phyloP scores from a whole-genome alignment of 2,888 invertebrate species.

The Glyphotaelius pellucidus region DNA sequence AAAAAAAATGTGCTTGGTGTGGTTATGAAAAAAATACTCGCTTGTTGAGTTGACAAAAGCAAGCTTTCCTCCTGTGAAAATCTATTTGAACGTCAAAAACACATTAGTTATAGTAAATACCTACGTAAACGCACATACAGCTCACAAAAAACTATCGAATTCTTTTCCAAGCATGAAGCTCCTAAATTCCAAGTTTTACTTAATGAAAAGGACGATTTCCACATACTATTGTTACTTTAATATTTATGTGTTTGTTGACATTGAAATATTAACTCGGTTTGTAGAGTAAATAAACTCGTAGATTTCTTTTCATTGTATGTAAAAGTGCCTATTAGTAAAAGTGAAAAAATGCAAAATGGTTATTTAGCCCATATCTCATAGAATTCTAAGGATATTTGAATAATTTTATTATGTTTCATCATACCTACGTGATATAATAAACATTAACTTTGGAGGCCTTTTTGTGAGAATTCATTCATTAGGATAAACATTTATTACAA shows the following conservation, averaged over 20 bases:
- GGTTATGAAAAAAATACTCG: neutral
- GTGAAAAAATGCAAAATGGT: neutral
- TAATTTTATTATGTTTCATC: neutral
- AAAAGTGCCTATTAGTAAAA: neutral
- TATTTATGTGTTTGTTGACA: slow-evolving; percentile 12
- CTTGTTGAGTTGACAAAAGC: too few species aligned
- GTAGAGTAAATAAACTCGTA: too few species aligned
- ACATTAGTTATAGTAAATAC: neutral
- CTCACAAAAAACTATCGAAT: neutral
- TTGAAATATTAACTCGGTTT: slow-evolving; percentile 2
- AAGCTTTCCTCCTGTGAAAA: neutral
- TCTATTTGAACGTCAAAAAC: neutral
- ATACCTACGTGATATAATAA: neutral
- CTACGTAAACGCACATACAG: neutral
- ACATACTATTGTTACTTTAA: slow-evolving; percentile 24
- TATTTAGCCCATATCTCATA: neutral
- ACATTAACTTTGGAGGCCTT: too few species aligned
- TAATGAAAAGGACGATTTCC: neutral
- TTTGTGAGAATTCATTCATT: too few species aligned
- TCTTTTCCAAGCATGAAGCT: neutral
- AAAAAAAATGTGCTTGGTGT: too few species aligned
- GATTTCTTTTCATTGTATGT: neutral
- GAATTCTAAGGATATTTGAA: neutral
- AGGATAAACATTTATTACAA: too few species aligned
- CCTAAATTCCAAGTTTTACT: neutral